These are phyloP conservation scores for Perodicticus potto DNA, from an alignment of 2,797 vertebrate genomes.

Conservation along the genomic window DNA sequence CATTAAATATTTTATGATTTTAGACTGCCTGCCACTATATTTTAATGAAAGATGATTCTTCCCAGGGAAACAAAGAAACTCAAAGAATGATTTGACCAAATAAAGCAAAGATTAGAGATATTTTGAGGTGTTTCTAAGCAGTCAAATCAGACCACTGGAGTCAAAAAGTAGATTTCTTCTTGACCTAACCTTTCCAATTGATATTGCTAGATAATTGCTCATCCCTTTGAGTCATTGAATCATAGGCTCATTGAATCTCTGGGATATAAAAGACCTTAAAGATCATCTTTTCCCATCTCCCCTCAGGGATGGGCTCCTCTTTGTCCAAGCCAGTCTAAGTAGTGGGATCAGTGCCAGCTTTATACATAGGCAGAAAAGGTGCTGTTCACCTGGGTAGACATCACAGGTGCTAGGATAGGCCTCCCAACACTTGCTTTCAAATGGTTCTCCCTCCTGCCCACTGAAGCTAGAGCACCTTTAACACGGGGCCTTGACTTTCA, in stretches of 20 bases:
- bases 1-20: slow-evolving; percentile 51
- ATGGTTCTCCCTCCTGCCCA: slow-evolving; percentile 4
- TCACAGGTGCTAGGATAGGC: background rate
- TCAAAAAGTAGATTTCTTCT: slow-evolving; percentile 61
- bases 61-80: slow-evolving; percentile 39
- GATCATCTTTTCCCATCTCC: slow-evolving; percentile 52
- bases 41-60: slow-evolving; percentile 54
- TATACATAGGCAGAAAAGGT: slow-evolving; percentile 13
- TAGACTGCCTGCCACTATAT: background rate
- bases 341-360: slow-evolving; percentile 11
- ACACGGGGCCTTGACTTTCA: slow-evolving; percentile 29
- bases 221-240: slow-evolving; percentile 71
- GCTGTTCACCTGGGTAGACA: background rate
- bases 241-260: slow-evolving; percentile 62
- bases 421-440: background rate
- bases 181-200: slow-evolving; percentile 39
- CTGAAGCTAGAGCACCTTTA: background rate
- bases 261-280: slow-evolving; percentile 66
- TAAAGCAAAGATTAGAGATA: slow-evolving; percentile 53
- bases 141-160: slow-evolving; percentile 57
- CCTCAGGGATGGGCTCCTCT: background rate
- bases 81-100: slow-evolving; percentile 47
- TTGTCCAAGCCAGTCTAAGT: slow-evolving; percentile 59
- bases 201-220: slow-evolving; percentile 55
- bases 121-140: slow-evolving; percentile 60